phyloP scores from a whole-genome alignment of 1,140 invertebrate species.

The Galendromus occidentalis region DNA sequence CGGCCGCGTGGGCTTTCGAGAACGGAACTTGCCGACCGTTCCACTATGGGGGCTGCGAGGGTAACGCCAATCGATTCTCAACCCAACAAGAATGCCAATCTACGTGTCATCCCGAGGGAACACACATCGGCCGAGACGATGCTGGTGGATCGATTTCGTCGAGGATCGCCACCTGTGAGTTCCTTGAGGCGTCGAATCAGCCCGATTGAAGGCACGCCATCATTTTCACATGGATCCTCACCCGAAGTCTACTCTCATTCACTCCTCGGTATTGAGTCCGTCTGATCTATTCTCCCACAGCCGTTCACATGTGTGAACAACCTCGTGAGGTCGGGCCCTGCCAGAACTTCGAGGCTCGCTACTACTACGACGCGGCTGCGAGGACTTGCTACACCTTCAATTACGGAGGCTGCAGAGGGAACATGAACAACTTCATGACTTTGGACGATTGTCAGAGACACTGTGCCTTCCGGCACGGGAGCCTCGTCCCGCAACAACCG shows the following conservation, averaged over 20 bases:
- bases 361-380: constrained; percentile 32
- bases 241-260: too few relatives aligned
- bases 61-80: constrained; percentile 72
- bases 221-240: too few relatives aligned
- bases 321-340: constrained; percentile 47
- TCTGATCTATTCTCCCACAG: constrained; percentile 11
- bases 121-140: constrained; percentile 18
- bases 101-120: constrained; percentile 42
- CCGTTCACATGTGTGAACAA: constrained; percentile 39
- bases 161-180: too few relatives aligned
- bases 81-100: constrained; percentile 57
- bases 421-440: constrained; percentile 53
- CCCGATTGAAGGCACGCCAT: too few relatives aligned
- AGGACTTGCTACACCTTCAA: constrained; percentile 23
- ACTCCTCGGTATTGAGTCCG: too few relatives aligned
- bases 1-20: constrained; percentile 62
- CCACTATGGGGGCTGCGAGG: constrained; percentile 53
- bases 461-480: constrained; percentile 24
- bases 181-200: too few relatives aligned
- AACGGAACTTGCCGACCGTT: constrained; percentile 49
- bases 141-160: too few relatives aligned
- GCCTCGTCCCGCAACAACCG: constrained; percentile 18
- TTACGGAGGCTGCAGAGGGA: constrained; percentile 51
- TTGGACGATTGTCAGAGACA: constrained; percentile 43
- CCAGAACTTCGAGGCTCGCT: constrained; percentile 36